A percentile compares a stretch with the other conserved stretches of the same genome.
phyloP scores from a whole-genome alignment of 1,140 invertebrate species.

The Spodoptera litura region DNA sequence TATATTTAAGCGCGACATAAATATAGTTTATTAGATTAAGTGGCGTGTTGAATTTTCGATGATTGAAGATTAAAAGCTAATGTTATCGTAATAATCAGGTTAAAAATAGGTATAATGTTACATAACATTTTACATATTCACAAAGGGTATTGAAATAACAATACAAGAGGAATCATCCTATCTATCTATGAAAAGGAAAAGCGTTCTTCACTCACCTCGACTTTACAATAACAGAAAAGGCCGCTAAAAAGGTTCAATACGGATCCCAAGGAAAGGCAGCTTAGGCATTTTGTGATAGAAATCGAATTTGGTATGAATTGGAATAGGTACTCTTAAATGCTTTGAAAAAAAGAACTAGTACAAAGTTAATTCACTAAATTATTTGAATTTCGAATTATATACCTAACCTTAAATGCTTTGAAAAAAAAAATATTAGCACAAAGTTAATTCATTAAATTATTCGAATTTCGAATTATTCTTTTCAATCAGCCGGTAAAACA shows the following conservation, averaged over 20 bases:
- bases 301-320: conserved; percentile 21
- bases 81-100: neutral
- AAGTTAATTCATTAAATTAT: neutral
- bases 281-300: conserved; percentile 34
- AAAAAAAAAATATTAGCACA: conserved; percentile 2
- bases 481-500: neutral
- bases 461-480: neutral
- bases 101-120: neutral
- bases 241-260: conserved; percentile 41
- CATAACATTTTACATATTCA: neutral
- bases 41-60: neutral
- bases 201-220: conserved; percentile 14
- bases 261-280: conserved; percentile 11
- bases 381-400: neutral
- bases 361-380: neutral
- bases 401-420: too few species aligned
- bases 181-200: conserved; percentile 7
- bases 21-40: too few species aligned
- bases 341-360: too few species aligned
- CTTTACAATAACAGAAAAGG: conserved; percentile 27
- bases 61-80: neutral
- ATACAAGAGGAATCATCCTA: conserved; percentile 12
- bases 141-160: neutral
- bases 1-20: too few species aligned
- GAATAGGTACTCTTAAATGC: neutral